Conservation (phyloP, 2,797 vertebrate genomes). For the Clarias laeviceps region DNA sequence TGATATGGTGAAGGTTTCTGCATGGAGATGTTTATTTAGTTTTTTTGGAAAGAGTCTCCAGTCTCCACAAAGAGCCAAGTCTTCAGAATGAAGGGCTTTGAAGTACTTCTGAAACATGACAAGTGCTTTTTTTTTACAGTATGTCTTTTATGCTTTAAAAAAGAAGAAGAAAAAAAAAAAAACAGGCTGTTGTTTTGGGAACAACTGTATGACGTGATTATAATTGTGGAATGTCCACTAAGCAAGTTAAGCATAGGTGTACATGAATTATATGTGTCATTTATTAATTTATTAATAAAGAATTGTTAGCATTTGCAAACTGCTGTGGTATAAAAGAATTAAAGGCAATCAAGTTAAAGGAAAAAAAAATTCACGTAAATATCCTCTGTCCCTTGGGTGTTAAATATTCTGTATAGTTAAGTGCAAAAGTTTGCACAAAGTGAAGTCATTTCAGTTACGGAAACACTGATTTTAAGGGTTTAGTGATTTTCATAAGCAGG, state of each 20-base stretch:
- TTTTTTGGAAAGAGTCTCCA: not conserved
- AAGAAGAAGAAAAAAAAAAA: not conserved
- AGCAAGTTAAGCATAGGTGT: not conserved
- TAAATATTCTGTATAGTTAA: not conserved
- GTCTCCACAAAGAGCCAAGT: not conserved
- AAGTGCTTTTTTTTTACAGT: not conserved
- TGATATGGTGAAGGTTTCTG: not conserved
- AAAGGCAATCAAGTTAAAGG: not conserved
- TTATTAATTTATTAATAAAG: not conserved
- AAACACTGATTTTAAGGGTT: not conserved
- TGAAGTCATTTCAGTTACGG: not conserved
- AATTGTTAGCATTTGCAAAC: not conserved
- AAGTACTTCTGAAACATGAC: not conserved
- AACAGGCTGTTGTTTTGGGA: not conserved
- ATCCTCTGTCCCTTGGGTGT: not conserved
- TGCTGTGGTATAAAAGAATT: not conserved
- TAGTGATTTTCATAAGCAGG: not conserved
- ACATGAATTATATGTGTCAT: not conserved
- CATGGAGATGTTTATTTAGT: not conserved
- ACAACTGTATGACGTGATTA: not conserved
- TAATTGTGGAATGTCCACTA: not conserved
- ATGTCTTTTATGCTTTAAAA: not conserved
- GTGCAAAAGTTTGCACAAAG: not conserved
- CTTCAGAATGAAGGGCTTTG: not conserved
- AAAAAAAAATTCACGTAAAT: not conserved